Evolutionary conservation across 2,888 invertebrate genomes (phyloP).

Genomic region (Drosophila formosana): DNA sequence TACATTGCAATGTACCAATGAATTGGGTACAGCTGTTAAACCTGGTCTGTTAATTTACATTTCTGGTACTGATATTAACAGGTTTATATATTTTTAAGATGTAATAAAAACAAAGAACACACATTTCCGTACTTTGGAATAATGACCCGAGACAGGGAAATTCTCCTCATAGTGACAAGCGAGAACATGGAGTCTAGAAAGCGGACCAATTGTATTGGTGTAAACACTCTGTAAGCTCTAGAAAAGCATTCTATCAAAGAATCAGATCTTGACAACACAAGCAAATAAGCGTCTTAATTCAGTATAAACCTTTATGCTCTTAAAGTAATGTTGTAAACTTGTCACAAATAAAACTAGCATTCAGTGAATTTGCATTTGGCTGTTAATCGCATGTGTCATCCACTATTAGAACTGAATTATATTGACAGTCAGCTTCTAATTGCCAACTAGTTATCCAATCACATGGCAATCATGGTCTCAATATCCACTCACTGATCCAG

Average conservation of each 20-base stretch:
- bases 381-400: constrained; percentile 1
- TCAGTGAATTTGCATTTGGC: not conserved
- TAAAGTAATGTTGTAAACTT: not conserved
- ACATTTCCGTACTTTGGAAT: no score
- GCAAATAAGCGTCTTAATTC: not conserved
- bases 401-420: constrained; percentile 30
- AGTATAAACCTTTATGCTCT: not conserved
- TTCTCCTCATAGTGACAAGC: no score
- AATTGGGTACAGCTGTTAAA: no score
- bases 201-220: not conserved
- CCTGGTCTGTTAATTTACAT: no score
- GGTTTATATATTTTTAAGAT: no score
- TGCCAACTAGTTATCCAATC: constrained; percentile 59
- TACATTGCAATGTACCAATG: no score
- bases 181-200: not conserved
- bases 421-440: constrained; percentile 49
- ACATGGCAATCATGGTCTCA: constrained; percentile 26
- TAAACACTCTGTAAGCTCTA: not conserved
- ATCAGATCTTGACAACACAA: no score
- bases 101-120: no score
- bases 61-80: no score
- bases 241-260: no score
- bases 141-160: no score
- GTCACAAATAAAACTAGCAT: not conserved
- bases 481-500: constrained; percentile 39